Percentiles rank a stretch among this genome's conserved stretches.
These are phyloP conservation scores for Pimephales promelas DNA, from an alignment of 2,113 vertebrate genomes.

Conservation along the genomic window DNA sequence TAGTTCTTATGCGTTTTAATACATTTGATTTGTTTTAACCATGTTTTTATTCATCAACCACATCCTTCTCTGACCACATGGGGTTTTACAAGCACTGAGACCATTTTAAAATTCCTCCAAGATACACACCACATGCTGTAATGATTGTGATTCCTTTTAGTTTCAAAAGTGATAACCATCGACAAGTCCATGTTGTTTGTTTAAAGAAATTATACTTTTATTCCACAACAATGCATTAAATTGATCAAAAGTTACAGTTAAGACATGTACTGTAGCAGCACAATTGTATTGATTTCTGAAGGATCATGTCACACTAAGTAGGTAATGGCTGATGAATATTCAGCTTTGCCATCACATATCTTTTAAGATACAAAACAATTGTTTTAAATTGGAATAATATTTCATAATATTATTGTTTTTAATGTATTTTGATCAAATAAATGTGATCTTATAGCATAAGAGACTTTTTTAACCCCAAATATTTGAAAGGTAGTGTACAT, in stretches of 20 bases:
- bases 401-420: neutral
- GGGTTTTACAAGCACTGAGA: slow-evolving; percentile 1
- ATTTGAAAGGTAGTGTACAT: neutral
- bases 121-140: neutral
- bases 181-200: neutral
- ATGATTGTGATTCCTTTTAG: neutral
- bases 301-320: neutral
- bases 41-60: neutral
- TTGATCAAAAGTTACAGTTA: neutral
- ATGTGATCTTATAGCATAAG: neutral
- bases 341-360: neutral
- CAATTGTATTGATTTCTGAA: neutral
- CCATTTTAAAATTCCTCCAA: neutral
- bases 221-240: too few species aligned
- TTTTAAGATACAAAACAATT: too few species aligned
- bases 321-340: neutral
- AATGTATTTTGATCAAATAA: neutral
- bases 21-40: neutral
- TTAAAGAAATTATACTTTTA: neutral
- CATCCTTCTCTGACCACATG: neutral
- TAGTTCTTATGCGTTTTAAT: neutral
- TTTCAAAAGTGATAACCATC: neutral
- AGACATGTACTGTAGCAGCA: neutral
- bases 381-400: too few species aligned
- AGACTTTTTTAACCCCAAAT: neutral